A percentile compares a stretch with the other conserved stretches of the same genome.
Evolutionary conservation across 2,797 vertebrate species (phyloP).

Genomic region (Poeciliopsis turneri): DNA sequence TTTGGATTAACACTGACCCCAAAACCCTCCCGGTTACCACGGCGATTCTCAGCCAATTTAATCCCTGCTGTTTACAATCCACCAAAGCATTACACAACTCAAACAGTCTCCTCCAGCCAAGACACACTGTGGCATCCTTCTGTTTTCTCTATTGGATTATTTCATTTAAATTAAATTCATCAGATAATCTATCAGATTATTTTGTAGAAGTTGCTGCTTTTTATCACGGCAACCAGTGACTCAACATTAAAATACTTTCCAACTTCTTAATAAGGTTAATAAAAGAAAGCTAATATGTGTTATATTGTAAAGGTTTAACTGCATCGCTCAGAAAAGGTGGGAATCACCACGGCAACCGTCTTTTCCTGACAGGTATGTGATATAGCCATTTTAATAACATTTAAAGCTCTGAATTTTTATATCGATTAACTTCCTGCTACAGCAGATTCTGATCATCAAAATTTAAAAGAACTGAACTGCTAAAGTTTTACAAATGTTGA

Average conservation of each 20-base stretch:
- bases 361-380: too few relatives aligned
- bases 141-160: background rate
- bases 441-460: background rate
- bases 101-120: background rate
- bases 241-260: too few relatives aligned
- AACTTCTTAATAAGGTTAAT: too few relatives aligned
- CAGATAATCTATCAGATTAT: background rate
- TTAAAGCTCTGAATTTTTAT: background rate
- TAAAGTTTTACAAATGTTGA: background rate
- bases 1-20: background rate
- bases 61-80: conserved; percentile 1
- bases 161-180: background rate
- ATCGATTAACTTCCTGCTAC: background rate
- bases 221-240: too few relatives aligned
- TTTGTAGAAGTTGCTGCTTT: background rate
- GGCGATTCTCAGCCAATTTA: background rate
- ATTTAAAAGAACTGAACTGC: background rate
- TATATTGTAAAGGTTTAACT: too few relatives aligned
- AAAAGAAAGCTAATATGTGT: too few relatives aligned
- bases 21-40: background rate
- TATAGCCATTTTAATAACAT: too few relatives aligned
- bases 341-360: too few relatives aligned
- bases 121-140: background rate
- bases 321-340: too few relatives aligned
- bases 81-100: background rate